Evolutionary conservation across 2,888 invertebrate species (phyloP).

Genomic region (Hypolimnas misippus): DNA sequence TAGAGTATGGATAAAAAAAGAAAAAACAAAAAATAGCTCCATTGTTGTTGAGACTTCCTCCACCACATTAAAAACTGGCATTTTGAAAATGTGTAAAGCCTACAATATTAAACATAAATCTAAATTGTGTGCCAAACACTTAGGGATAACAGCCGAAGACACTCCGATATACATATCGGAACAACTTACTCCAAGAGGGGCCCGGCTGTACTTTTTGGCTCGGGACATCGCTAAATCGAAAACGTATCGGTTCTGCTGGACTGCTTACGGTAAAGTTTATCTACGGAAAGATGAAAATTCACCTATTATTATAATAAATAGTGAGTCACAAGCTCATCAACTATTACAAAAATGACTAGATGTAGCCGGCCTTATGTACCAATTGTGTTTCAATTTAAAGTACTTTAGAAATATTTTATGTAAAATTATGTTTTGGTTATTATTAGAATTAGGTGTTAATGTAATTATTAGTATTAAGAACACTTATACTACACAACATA

Average conservation of each 20-base stretch:
- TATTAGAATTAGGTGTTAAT: neutral
- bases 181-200: slow-evolving; percentile 39
- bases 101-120: slow-evolving; percentile 38
- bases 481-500: neutral
- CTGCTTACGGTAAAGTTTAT: slow-evolving; percentile 40
- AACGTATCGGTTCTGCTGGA: slow-evolving; percentile 42
- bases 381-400: slow-evolving; percentile 5
- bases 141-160: slow-evolving; percentile 35
- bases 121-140: slow-evolving; percentile 42
- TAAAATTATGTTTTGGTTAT: slow-evolving; percentile 1
- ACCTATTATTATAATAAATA: slow-evolving; percentile 34
- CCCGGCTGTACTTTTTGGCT: slow-evolving; percentile 41
- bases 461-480: slow-evolving; percentile 2
- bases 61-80: slow-evolving; percentile 34
- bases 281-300: slow-evolving; percentile 37
- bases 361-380: neutral
- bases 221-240: slow-evolving; percentile 38
- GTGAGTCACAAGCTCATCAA: slow-evolving; percentile 31
- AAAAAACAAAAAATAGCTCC: slow-evolving; percentile 17
- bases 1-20: neutral
- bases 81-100: slow-evolving; percentile 36
- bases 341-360: slow-evolving; percentile 10
- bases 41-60: slow-evolving; percentile 42
- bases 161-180: slow-evolving; percentile 41
- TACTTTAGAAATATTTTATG: neutral